phyloP scores from a whole-genome alignment of 2,888 invertebrate genomes.

The Phania funesta region DNA sequence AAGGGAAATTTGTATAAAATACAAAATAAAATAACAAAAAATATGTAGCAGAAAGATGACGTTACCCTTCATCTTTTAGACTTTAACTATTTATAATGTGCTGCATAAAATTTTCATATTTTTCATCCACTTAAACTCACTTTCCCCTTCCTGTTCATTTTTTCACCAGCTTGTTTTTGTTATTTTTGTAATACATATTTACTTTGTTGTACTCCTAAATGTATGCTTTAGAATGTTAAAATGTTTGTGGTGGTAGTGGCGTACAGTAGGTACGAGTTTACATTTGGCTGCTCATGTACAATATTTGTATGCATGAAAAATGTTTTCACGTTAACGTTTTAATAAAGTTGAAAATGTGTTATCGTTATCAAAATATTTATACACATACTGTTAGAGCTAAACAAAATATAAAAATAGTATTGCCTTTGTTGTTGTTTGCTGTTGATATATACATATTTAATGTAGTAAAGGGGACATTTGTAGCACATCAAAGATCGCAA shows the following conservation, averaged over 20 bases:
- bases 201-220: not conserved
- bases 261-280: not conserved
- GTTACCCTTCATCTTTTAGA: conserved; percentile 53
- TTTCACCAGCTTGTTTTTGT: conserved; percentile 11
- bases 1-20: not conserved
- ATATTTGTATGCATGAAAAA: conserved; percentile 34
- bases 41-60: not conserved
- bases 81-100: conserved; percentile 38
- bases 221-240: not conserved
- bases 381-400: conserved; percentile 27
- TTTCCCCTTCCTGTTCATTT: not conserved
- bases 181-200: not conserved
- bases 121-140: conserved; percentile 47
- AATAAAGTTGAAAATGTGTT: conserved; percentile 65
- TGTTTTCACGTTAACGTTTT: conserved; percentile 64
- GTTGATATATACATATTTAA: not conserved
- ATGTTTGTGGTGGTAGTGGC: not conserved
- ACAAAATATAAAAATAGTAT: not conserved
- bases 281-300: not conserved
- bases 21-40: not conserved
- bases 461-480: not conserved
- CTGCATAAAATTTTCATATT: conserved; percentile 42
- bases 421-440: conserved; percentile 22
- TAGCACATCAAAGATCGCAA: too few relatives aligned
- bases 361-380: conserved; percentile 62